Percentiles rank a stretch among this genome's conserved stretches.
phyloP scores from a whole-genome alignment of 2,888 invertebrate species.

The Phanerotoma sp. region DNA sequence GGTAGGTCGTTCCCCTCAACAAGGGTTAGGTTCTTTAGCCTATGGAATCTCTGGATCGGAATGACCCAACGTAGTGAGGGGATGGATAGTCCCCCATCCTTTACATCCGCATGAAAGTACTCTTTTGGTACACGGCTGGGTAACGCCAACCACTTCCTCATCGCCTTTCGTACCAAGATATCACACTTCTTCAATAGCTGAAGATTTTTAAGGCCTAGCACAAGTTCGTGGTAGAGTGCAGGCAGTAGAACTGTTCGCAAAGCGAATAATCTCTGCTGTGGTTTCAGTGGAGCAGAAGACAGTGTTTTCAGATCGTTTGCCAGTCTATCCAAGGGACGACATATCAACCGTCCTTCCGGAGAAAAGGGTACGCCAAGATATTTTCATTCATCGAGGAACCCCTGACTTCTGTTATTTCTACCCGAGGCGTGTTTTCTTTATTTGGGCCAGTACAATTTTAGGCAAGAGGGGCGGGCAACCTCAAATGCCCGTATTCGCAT shows the following conservation, averaged over 20 bases:
- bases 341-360: neutral
- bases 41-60: neutral
- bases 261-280: constrained; percentile 31
- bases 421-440: too few relatives aligned
- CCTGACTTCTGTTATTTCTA: too few relatives aligned
- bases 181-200: constrained; percentile 13
- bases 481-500: too few relatives aligned
- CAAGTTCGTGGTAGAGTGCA: constrained; percentile 2
- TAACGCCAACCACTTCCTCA: constrained; percentile 17
- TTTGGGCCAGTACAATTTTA: too few relatives aligned
- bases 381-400: constrained; percentile 14
- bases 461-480: too few relatives aligned
- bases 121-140: constrained; percentile 15
- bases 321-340: neutral
- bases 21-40: neutral
- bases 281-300: constrained; percentile 7
- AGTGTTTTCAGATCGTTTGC: too few relatives aligned
- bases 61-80: constrained; percentile 21
- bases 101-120: constrained; percentile 20
- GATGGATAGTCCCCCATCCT: constrained; percentile 13
- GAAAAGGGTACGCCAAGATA: constrained; percentile 28
- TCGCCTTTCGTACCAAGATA: neutral
- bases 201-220: constrained; percentile 2
- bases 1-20: neutral
- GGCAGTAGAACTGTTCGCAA: constrained; percentile 24